Evolutionary conservation across 2,113 vertebrate genomes (phyloP).

Genomic region (Camelus bactrianus): DNA sequence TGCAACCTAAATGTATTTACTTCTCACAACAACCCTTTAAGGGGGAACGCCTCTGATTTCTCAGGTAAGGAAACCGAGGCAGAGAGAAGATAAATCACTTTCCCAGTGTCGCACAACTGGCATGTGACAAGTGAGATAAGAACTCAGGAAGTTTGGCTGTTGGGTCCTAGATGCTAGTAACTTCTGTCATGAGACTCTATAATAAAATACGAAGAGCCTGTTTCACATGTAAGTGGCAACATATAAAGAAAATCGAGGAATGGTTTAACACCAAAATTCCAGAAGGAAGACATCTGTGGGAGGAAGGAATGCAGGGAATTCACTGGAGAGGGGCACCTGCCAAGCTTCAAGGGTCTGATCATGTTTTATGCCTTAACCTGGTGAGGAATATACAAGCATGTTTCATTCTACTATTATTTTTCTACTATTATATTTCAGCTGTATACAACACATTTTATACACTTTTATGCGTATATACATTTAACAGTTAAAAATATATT

Average conservation of each 20-base stretch:
- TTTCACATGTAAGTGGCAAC: not conserved
- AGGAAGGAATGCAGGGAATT: not conserved
- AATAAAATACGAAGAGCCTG: not conserved
- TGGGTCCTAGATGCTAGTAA: too few species aligned
- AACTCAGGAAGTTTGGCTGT: not conserved
- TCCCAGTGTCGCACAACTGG: not conserved
- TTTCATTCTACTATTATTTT: not conserved
- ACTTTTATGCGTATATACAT: not conserved
- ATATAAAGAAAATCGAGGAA: not conserved
- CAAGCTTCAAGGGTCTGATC: not conserved
- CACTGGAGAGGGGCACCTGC: rapidly evolving
- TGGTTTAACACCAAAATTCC: not conserved
- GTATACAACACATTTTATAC: not conserved
- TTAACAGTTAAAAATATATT: not conserved
- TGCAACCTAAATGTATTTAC: not conserved
- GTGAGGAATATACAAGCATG: rapidly evolving
- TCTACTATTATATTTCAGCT: not conserved
- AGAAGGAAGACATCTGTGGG: not conserved
- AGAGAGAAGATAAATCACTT: not conserved
- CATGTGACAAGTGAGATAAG: not conserved
- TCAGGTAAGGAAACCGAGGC: not conserved
- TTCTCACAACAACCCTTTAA: not conserved
- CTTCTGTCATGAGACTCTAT: not conserved
- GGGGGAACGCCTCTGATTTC: not conserved
- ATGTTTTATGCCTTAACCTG: not conserved